Evolutionary conservation across 2,113 vertebrate species (phyloP).

Genomic region (Orcinus orca): DNA sequence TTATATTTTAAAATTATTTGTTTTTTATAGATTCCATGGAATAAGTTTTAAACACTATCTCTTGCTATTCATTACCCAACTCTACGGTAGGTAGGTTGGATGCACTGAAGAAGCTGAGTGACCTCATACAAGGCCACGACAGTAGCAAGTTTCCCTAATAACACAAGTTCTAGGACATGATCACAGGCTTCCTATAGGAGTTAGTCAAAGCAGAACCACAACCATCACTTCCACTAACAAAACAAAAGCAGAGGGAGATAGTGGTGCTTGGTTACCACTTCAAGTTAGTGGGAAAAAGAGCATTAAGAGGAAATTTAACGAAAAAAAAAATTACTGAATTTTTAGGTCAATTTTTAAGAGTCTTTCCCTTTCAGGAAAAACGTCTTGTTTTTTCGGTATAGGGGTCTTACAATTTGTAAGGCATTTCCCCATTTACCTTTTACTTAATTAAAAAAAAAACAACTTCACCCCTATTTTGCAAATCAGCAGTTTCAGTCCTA

Average conservation of each 20-base stretch:
- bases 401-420: background rate
- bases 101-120: background rate
- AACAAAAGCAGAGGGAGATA: background rate
- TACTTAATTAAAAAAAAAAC: background rate
- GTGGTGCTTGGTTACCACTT: background rate
- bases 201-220: background rate
- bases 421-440: background rate
- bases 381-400: background rate
- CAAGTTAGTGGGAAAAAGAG: background rate
- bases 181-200: background rate
- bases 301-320: background rate
- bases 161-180: background rate
- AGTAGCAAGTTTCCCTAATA: background rate
- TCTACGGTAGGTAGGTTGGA: background rate
- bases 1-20: background rate
- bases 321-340: background rate
- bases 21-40: background rate
- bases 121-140: background rate
- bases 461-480: background rate
- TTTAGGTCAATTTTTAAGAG: background rate
- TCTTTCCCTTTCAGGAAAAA: background rate
- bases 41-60: background rate
- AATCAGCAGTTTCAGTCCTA: background rate
- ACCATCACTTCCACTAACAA: background rate
- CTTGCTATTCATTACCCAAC: background rate